Evolutionary conservation across 2,797 vertebrate genomes (phyloP).

Genomic region (Heteromormyrus szaboi): DNA sequence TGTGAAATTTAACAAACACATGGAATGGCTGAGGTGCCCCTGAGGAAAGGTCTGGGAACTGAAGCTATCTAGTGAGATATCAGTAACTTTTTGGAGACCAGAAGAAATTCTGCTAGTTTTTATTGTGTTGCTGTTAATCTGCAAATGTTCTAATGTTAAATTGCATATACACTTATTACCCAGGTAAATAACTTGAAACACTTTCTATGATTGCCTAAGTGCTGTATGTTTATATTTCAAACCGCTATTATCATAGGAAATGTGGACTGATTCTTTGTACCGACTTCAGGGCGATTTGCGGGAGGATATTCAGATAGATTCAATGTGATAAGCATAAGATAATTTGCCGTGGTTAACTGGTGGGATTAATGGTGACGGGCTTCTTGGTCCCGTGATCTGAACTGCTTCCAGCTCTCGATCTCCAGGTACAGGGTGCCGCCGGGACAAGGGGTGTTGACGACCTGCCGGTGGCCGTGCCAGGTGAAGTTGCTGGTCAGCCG

Average conservation of each 20-base stretch:
- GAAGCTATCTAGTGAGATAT: neutral
- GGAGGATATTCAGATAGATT: neutral
- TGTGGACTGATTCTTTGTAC: neutral
- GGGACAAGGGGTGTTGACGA: constrained; percentile 66
- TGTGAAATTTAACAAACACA: neutral
- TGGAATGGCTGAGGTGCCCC: neutral
- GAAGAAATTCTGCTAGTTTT: neutral
- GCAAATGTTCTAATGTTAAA: neutral
- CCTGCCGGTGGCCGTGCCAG: constrained; percentile 74
- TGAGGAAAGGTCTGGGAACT: neutral
- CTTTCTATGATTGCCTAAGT: neutral
- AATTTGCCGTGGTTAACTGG: neutral
- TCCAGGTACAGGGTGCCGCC: constrained; percentile 68
- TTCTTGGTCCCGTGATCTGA: constrained; percentile 40
- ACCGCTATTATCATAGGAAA: neutral
- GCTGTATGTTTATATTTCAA: neutral
- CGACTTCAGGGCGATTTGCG: neutral
- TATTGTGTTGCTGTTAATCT: neutral
- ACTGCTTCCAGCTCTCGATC: constrained; percentile 69
- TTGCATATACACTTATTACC: neutral
- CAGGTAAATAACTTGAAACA: neutral
- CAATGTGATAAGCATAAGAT: neutral
- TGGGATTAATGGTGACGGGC: neutral
- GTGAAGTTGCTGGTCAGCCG: constrained; percentile 52
- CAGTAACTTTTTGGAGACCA: neutral